Base-by-base conservation (phyloP, 1,140 invertebrate species). In the Dufourea novaeangliae region DNA sequence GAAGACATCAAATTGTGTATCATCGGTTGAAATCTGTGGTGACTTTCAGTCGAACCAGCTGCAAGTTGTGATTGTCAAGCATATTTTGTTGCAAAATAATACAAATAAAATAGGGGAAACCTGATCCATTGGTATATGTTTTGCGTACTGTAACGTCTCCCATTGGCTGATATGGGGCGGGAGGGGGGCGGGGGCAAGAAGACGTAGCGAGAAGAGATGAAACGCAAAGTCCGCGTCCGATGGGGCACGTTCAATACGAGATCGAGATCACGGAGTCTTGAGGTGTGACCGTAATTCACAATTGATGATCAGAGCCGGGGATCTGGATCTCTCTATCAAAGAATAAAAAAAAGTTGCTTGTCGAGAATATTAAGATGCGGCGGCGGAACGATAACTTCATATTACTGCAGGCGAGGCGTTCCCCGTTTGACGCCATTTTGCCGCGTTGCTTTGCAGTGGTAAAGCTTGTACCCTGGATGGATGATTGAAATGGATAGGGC, bases 311-410 rank as follows among this genome's bases (percentile, higher is more conserved):
- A 54, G 10, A 57, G 44, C 25, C 29, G 12, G 20, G 67, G 54
- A 76, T 71, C 74, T 79, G 25, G 46, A 74, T 76, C 66, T 79
- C 46, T 66, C 72, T 69, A 57, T 59, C 44, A 37, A 32, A 22
- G n/a, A n/a, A n/a, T n/a, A 75, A 34, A 37, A 64, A 67, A 76
- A 67, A 70, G n/a, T 20, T 12, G n/a, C 41, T 50, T 34, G 29
- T 34, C 50, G 57, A 41, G 56, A 32, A 64, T 78, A 64, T 74
- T 62, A 68, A 68, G 37, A 69, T 41, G 50, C 62, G 20, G 17
- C 44, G 61, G 17, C 37, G 32, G 50, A 39, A 71, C 71, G 71
- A 73, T 39, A 50, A 73, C 59, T 71, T 71, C 41, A 50, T 71
- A 71, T 61, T 69, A 29, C 6, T 1, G 32, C 12, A 22, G 34